Base-by-base conservation (phyloP, 2,113 vertebrate species). In the Taxidea taxus region DNA sequence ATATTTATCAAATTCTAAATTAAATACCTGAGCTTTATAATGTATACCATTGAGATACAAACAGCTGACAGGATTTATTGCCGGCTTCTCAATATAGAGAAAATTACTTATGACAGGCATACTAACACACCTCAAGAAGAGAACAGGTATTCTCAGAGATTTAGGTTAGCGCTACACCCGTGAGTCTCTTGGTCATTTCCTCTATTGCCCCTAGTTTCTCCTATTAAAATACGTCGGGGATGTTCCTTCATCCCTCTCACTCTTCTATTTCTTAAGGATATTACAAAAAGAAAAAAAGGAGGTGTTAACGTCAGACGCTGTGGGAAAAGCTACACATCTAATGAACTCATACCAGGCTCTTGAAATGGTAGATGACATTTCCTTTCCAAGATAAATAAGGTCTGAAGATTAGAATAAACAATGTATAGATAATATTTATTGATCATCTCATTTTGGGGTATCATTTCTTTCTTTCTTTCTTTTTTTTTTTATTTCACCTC, bases 1-100 rank as follows among this genome's bases (percentile, higher is more conserved):
- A 29, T 82, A 72, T 78, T 91, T 70, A 82, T 66, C 82, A 87
- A 49, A n/a, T 75, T 75, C 86, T 74, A 89, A 93, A 51, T 91
- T 94, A 95, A 94, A 75, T 44, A 56, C 18, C 91, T 62, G 34
- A 68, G 20, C 82, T 87, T 88, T 92, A 42, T 62, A 37, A 78
- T 37, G 5, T 87, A 25, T 85, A 90, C 16, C 44, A 75, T 0
- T 81, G 49, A 88, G 12, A 10, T 81, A 47, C 16, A 80, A 83
- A 85, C 70, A 96, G 37, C n/a, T 74, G 25, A 75, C 7, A 84
- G 66, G 27, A 54, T 89, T 47, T 87, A 51, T 54, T 93, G n/a
- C 68, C 21, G 14, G 20, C 8, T 90, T 87, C 49, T 83, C 81
- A 91, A 31, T 91, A 51, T 15, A 58, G 39, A 82, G 44, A 60